Base-by-base conservation (phyloP, 2,888 invertebrate species). In the Oscheius onirici region DNA sequence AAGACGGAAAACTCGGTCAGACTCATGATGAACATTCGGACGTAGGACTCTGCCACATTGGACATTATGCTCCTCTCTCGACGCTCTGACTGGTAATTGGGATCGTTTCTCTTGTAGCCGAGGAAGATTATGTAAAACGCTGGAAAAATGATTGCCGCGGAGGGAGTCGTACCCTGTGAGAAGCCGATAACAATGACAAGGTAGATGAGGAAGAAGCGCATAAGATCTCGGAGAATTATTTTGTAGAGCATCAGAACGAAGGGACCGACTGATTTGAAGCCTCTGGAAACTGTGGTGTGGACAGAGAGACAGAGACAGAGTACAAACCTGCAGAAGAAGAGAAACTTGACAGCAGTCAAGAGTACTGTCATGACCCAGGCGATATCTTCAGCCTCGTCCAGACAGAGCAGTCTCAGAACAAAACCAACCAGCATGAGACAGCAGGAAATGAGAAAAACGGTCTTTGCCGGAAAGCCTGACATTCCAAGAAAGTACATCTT, bases 161-260 rank as follows among this genome's bases (percentile, higher is more conserved):
- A 43, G 20, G 2, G n/a, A 13, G 24, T n/a, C 24, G 86, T 89
- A 93, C 94, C 93, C 92, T 97, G 97, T 1, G 97, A 95, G 88
- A 97, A 97, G 69, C 95, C 95, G 92, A 97, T 93, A 1, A 97
- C 95, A 88, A 99, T 97, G 6, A 99, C 95, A 76, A 95, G 90
- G 88, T 97, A 97, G 87, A 99, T 97, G 60, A 93, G 93, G 74
- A 96, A 95, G 89, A 99, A 97, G 77, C 97, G 91, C 46, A 97
- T 90, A n/a, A 99, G 90, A 90, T 99, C 97, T 69, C 97, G 95
- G 91, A 93, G 93, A 60, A 97, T 93, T 95, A 99, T 97, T 78
- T 96, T 92, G 89, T 97, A 97, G 83, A 99, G 95, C 97, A 97
- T 97, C 81, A 97, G 95, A n/a, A 97, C 97, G 91, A 97, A 97